Conservation (phyloP, 2,113 vertebrate species). For the Oncorhynchus gorbuscha region DNA sequence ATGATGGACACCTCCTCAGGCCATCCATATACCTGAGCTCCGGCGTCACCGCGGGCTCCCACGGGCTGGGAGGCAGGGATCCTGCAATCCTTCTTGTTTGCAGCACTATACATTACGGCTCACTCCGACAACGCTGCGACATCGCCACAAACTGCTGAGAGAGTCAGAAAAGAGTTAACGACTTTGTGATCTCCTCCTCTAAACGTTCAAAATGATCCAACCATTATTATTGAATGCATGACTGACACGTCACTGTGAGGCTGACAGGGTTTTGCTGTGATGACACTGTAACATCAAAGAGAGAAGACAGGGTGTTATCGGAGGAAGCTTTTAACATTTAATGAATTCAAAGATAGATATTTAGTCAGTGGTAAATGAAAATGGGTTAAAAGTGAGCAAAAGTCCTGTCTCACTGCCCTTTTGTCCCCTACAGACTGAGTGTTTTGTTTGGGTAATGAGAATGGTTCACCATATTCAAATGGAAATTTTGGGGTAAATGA, state of each 20-base stretch:
- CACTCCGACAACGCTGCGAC: slow-evolving; percentile 38
- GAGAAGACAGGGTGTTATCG: slow-evolving; percentile 35
- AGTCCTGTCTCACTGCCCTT: slow-evolving; percentile 61
- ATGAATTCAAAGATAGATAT: slow-evolving; percentile 64
- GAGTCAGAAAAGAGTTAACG: slow-evolving; percentile 49
- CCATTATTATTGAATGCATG: slow-evolving; percentile 14
- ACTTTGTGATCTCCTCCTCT: slow-evolving; percentile 52
- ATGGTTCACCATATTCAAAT: slow-evolving; percentile 69
- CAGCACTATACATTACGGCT: slow-evolving; percentile 73
- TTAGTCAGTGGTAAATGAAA: slow-evolving; percentile 67
- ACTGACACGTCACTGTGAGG: not conserved
- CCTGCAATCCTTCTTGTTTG: slow-evolving; percentile 77
- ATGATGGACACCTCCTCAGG: slow-evolving; percentile 82
- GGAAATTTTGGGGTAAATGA: slow-evolving; percentile 62
- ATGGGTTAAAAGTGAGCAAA: slow-evolving; percentile 55
- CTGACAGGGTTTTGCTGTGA: slow-evolving; percentile 28
- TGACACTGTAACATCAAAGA: slow-evolving; percentile 11
- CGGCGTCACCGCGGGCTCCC: slow-evolving; percentile 57
- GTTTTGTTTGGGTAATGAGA: slow-evolving; percentile 74
- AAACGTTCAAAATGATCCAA: slow-evolving; percentile 29
- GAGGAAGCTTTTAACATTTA: slow-evolving; percentile 67
- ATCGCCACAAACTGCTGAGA: slow-evolving; percentile 48
- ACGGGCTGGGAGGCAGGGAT: slow-evolving; percentile 69
- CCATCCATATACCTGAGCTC: slow-evolving; percentile 59
- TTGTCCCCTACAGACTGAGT: slow-evolving; percentile 68